phyloP scores from a whole-genome alignment of 2,888 invertebrate species.

The Campoplex nolae region DNA sequence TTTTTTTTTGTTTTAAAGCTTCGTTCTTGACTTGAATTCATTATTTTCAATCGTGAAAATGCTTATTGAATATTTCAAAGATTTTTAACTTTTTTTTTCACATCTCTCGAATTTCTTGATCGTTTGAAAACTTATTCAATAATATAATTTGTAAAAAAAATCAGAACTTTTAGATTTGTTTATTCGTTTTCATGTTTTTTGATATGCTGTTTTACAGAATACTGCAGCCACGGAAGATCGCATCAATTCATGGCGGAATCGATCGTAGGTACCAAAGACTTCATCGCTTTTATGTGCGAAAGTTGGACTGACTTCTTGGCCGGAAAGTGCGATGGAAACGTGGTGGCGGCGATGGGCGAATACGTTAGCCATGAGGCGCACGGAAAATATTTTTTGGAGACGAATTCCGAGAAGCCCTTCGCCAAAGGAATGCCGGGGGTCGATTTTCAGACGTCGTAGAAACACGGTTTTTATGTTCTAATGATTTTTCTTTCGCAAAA shows the following conservation, averaged over 20 bases:
- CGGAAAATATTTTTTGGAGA: conserved; percentile 88
- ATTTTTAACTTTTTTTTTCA: no score
- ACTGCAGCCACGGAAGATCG: conserved; percentile 90
- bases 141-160: background rate
- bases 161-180: background rate
- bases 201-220: conserved; percentile 84
- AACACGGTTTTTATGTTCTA: background rate
- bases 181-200: background rate
- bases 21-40: background rate
- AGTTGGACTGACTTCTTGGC: conserved; percentile 85
- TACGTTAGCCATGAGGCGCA: conserved; percentile 79
- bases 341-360: conserved; percentile 87
- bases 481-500: background rate
- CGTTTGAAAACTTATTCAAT: no score
- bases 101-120: no score
- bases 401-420: conserved; percentile 86
- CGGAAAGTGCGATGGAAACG: conserved; percentile 82
- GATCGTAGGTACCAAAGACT: conserved; percentile 86
- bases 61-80: no score
- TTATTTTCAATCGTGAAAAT: no score
- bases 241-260: conserved; percentile 89
- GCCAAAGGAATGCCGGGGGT: conserved; percentile 83
- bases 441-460: conserved; percentile 12
- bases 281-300: conserved; percentile 86
- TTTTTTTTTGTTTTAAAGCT: no score